Evolutionary conservation across 2,888 invertebrate species (phyloP).

Genomic region (Ectropis crepuscularia): DNA sequence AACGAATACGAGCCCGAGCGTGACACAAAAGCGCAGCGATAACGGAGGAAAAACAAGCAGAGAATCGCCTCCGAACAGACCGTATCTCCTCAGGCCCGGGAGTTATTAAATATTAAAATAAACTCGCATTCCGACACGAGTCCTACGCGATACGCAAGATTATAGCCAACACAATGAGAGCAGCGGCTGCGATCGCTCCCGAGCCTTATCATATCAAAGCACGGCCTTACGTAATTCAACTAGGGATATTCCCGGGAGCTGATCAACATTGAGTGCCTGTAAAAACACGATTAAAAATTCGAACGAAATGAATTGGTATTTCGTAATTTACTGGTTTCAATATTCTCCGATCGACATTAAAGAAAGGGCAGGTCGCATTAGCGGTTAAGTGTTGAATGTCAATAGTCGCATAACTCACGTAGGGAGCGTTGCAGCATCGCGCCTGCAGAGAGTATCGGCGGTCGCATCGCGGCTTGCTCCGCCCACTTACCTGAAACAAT

Average conservation of each 20-base stretch:
- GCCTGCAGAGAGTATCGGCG: constrained; percentile 66
- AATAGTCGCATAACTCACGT: constrained; percentile 69
- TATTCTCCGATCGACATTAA: constrained; percentile 27
- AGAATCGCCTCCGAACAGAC: constrained; percentile 76
- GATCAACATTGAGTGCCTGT: constrained; percentile 65
- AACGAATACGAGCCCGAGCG: constrained; percentile 76
- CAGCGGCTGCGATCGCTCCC: constrained; percentile 71
- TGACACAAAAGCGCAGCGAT: constrained; percentile 81
- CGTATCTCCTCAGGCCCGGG: constrained; percentile 76
- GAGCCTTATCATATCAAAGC: constrained; percentile 78
- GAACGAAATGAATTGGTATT: constrained; percentile 23
- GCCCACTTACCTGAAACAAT: constrained; percentile 84
- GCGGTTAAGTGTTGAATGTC: constrained; percentile 50
- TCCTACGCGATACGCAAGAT: constrained; percentile 81
- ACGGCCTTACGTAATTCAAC: constrained; percentile 75
- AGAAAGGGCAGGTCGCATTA: constrained; percentile 41
- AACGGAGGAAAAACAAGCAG: constrained; percentile 78
- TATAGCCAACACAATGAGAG: constrained; percentile 80
- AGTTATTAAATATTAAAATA: constrained; percentile 85
- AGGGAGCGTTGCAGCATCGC: constrained; percentile 62
- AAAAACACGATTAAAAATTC: constrained; percentile 49
- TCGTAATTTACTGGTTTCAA: constrained; percentile 23
- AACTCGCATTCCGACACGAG: constrained; percentile 83
- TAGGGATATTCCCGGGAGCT: constrained; percentile 58
- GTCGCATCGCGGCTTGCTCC: constrained; percentile 66